Conservation (phyloP, 2,888 invertebrate species). For the Brachypalpus laphriformis region DNA sequence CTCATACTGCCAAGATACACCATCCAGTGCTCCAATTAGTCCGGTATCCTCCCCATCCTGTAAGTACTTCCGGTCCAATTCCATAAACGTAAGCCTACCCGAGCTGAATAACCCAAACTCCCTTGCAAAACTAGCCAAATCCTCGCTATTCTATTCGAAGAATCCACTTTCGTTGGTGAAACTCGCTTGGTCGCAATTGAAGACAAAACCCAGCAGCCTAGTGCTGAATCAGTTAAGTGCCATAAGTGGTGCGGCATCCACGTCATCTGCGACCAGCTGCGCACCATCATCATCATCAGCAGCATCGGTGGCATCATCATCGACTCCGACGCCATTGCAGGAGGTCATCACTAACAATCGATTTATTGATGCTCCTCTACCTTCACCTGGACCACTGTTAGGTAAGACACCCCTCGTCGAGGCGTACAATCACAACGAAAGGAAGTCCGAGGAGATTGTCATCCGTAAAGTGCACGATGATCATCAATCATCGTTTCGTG, state of each 20-base stretch:
- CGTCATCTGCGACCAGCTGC: conserved; percentile 31
- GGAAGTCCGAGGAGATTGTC: conserved; percentile 79
- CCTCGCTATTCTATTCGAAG: conserved; percentile 81
- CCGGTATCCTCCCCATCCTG: conserved; percentile 82
- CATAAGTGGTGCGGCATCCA: conserved; percentile 34
- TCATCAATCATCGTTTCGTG: conserved; percentile 74
- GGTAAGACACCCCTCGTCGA: conserved; percentile 93
- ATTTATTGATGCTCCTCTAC: conserved; percentile 86
- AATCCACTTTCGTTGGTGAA: conserved; percentile 81
- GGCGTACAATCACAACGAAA: conserved; percentile 82
- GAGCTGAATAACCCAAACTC: conserved; percentile 83
- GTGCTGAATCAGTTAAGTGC: conserved; percentile 83
- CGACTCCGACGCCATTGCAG: conserved; percentile 44
- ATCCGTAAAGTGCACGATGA: conserved; percentile 82
- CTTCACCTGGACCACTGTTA: conserved; percentile 92
- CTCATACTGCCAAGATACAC: conserved; percentile 90
- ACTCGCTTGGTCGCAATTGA: conserved; percentile 82
- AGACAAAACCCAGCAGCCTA: conserved; percentile 85
- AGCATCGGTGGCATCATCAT: conserved; percentile 20
- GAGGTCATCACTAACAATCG: conserved; percentile 76
- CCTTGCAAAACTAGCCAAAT: conserved; percentile 80
- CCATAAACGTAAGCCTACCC: conserved; percentile 85
- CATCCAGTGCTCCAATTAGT: conserved; percentile 81
- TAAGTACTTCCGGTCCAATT: conserved; percentile 85
- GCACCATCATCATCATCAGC: conserved; percentile 42